These are phyloP conservation scores for Corynorhinus townsendii DNA, from an alignment of 2,113 vertebrate genomes.

Conservation along the genomic window DNA sequence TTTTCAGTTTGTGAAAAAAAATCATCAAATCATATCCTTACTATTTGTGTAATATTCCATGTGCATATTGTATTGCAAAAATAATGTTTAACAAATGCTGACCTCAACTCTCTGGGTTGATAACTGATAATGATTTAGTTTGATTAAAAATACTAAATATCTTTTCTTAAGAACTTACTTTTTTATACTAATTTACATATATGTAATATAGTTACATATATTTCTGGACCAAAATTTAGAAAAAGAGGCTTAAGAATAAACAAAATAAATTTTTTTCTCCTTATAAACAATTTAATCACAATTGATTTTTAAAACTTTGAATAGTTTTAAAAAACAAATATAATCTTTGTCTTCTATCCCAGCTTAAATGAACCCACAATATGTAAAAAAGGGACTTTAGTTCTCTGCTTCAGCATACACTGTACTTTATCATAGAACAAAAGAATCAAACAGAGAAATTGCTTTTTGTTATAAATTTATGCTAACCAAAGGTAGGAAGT, in stretches of 20 bases:
- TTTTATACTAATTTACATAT: not conserved
- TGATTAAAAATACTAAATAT: not conserved
- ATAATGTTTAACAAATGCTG: too few relatives aligned
- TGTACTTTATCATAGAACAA: not conserved
- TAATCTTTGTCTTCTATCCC: not conserved
- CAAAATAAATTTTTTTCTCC: not conserved
- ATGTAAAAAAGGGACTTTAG: not conserved
- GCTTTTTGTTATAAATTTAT: constrained; percentile 54
- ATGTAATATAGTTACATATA: not conserved
- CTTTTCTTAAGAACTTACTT: not conserved
- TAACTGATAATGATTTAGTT: constrained; percentile 19
- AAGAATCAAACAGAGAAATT: constrained; percentile 39
- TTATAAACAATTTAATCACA: not conserved
- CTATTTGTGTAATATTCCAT: not conserved
- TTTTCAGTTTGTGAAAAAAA: constrained; percentile 27
- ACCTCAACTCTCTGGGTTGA: not conserved
- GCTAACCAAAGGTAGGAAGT: constrained; percentile 36
- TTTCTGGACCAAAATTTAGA: not conserved
- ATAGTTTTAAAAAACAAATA: constrained; percentile 3
- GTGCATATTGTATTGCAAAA: not conserved
- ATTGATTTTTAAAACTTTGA: not conserved
- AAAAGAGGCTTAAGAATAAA: not conserved
- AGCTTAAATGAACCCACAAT: not conserved
- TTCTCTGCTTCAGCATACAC: not conserved
- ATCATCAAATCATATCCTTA: not conserved